These are phyloP conservation scores for Oopsacas minuta DNA, from an alignment of 37 sponge, comb jelly and placozoan genomes.

Conservation along the genomic window DNA sequence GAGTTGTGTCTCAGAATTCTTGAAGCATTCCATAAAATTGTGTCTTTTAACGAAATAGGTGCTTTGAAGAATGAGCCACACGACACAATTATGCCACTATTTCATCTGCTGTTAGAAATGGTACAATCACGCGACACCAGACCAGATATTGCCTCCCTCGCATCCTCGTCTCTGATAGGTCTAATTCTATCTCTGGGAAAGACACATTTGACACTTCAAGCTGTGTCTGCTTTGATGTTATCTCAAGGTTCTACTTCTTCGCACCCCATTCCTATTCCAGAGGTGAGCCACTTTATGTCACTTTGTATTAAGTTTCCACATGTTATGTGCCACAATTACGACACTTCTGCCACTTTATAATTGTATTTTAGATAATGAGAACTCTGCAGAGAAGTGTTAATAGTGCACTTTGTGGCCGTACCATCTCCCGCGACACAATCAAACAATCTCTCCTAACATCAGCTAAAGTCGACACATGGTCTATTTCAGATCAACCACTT, in stretches of 20 bases:
- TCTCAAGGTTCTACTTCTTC: not conserved
- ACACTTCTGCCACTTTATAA: not conserved
- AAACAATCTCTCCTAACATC: conserved; percentile 2
- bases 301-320: no score
- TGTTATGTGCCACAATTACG: not conserved
- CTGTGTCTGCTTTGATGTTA: conserved; percentile 43
- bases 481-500: not conserved
- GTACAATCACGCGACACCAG: conserved; percentile 22
- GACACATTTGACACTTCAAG: conserved; percentile 52
- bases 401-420: not conserved
- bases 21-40: conserved; percentile 35
- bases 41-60: not conserved
- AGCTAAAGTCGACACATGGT: not conserved
- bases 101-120: conserved; percentile 66
- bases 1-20: conserved; percentile 59
- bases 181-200: conserved; percentile 69
- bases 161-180: conserved; percentile 56
- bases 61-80: conserved; percentile 57
- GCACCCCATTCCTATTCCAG: not conserved
- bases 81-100: conserved; percentile 56
- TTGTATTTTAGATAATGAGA: conserved; percentile 5
- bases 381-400: conserved; percentile 14
- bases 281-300: no score
- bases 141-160: conserved; percentile 44
- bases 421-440: conserved; percentile 11